Evolutionary conservation across 2,888 invertebrate genomes (phyloP), one percentile per base, ranked within the genome.

Genomic region (Drosophila putrida): DNA sequence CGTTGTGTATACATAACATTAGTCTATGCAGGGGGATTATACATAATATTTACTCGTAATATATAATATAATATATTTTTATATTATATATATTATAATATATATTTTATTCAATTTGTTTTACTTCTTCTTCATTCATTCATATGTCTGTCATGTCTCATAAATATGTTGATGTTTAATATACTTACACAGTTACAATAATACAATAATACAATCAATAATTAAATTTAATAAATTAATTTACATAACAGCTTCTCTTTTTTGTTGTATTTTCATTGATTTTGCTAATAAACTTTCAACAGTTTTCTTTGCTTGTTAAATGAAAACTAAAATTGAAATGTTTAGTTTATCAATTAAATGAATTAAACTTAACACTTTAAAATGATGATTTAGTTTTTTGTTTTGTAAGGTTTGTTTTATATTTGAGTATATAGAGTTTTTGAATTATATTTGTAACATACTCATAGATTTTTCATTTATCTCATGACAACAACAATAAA

Each of bases 231-330:
- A 85, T 86, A 86, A 91, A 81, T 89, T 90, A 90, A 90, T 91
- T 83, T 91, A 89, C 90, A 90, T 91, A 91, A 91, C 90, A 90
- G 76, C 77, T 86, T 77, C 39, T 70, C 71, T 53, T 78, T 60
- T 64, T 25, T 71, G 61, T 25, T 71, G 61, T 71, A 61, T 74
- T 62, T 73, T 62, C 53, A 71, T 80, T 69, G 57, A 81, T 84
- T 77, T 75, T 73, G n/a, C 80, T 90, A 77, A 79, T 65, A 70
- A 75, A 66, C 38, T 72, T 69, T 75, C 63, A 84, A 79, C 76
- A 76, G 61, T 77, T 79, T 55, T 35, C 33, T 20, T 54, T 15
- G 39, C 9, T 4, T 6, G 13, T 31, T 43, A 28, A 35, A 57
- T 46, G 13, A 44, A 33, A 55, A 8, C 6, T 15, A 20, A 36